A percentile compares a stretch with the other conserved stretches of the same genome.
phyloP scores from a whole-genome alignment of 2,113 vertebrate genomes.

The Gallinago media region DNA sequence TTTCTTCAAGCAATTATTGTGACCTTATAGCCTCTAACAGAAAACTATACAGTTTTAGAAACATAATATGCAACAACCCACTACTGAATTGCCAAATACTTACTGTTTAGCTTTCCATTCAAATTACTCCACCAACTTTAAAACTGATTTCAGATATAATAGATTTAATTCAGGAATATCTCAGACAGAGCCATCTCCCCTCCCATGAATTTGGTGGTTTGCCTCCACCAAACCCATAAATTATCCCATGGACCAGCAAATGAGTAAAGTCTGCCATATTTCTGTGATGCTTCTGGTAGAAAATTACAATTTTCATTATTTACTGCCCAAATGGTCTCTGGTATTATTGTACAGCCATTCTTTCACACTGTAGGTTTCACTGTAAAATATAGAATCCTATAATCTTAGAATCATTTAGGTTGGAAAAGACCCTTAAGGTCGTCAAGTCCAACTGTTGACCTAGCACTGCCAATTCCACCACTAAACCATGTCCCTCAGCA shows the following conservation, averaged over 20 bases:
- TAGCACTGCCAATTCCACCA: background rate
- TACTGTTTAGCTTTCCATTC: background rate
- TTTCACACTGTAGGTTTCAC: background rate
- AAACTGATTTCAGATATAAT: background rate
- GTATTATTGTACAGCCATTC: background rate
- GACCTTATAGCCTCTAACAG: background rate
- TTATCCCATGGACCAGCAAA: background rate
- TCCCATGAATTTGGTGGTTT: background rate
- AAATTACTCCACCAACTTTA: background rate
- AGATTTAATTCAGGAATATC: background rate
- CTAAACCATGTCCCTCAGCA: background rate
- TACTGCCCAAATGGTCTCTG: background rate
- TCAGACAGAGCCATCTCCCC: background rate
- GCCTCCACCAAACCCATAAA: background rate
- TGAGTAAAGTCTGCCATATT: background rate
- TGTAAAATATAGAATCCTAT: background rate
- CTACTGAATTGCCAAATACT: background rate
- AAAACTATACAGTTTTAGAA: background rate
- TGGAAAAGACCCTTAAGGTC: background rate
- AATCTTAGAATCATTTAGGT: background rate
- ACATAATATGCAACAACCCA: background rate
- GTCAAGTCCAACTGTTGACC: background rate
- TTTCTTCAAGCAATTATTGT: background rate
- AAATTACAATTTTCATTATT: background rate
- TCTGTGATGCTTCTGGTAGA: background rate